phyloP scores from a whole-genome alignment of 2,113 vertebrate genomes.

The Saccopteryx leptura region DNA sequence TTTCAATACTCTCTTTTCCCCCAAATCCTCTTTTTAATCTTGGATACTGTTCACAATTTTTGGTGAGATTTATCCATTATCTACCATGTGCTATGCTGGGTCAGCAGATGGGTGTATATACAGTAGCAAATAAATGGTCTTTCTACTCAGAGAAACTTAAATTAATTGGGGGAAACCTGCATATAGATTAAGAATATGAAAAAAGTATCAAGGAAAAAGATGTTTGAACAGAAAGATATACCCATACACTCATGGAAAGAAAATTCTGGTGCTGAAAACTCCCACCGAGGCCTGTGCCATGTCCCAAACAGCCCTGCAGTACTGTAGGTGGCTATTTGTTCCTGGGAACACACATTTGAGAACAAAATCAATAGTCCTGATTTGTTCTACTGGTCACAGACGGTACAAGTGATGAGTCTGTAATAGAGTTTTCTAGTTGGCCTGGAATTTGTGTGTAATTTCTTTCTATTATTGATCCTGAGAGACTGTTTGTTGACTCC shows the following conservation, averaged over 20 bases:
- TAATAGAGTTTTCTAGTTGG: background rate
- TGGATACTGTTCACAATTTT: background rate
- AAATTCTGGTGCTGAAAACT: background rate
- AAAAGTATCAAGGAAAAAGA: background rate
- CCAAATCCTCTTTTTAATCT: background rate
- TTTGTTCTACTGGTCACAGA: constrained; percentile 36
- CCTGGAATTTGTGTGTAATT: constrained; percentile 16
- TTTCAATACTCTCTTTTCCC: background rate
- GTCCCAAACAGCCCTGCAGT: too few relatives aligned
- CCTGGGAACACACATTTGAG: background rate
- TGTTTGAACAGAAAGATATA: background rate
- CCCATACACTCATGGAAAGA: background rate
- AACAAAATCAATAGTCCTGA: background rate
- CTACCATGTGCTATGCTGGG: background rate
- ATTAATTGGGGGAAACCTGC: background rate
- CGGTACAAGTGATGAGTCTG: background rate
- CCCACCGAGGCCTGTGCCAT: background rate
- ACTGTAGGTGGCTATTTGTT: background rate
- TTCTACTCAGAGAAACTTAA: constrained; percentile 47
- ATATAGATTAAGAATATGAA: background rate
- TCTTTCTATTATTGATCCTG: background rate
- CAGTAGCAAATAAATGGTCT: background rate
- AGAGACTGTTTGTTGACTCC: constrained; percentile 10
- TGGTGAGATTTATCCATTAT: constrained; percentile 2
- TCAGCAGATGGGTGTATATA: background rate